Evolutionary conservation across 2,113 vertebrate species (phyloP).

Genomic region (Uria aalge): DNA sequence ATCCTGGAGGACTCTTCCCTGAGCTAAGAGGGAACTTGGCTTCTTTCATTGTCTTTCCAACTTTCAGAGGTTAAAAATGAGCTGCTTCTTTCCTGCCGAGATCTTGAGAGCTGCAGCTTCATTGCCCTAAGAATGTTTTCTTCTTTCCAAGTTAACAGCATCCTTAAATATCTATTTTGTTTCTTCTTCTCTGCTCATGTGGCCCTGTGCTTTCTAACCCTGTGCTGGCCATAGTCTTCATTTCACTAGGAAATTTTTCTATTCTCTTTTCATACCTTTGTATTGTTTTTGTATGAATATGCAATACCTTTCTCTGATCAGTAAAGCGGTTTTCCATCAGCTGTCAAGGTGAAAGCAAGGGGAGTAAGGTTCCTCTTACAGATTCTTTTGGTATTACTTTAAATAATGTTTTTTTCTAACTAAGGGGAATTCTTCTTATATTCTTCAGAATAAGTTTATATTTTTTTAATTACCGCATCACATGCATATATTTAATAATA

Average conservation of each 20-base stretch:
- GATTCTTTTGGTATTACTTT: not conserved
- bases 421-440: not conserved
- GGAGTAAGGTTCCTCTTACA: not conserved
- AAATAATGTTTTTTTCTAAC: not conserved
- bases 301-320: not conserved
- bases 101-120: not conserved
- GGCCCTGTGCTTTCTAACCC: not conserved
- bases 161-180: not conserved
- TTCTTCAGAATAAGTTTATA: not conserved
- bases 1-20: not conserved
- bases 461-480: slow-evolving; percentile 1
- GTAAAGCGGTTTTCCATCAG: not conserved
- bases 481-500: slow-evolving; percentile 31
- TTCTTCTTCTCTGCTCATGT: not conserved
- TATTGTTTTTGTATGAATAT: not conserved
- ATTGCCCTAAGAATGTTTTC: not conserved
- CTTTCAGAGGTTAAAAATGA: not conserved
- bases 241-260: not conserved
- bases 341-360: slow-evolving; percentile 7
- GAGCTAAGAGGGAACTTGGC: not conserved
- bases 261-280: not conserved
- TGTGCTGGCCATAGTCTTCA: not conserved
- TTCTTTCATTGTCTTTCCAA: not conserved
- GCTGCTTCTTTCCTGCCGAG: not conserved
- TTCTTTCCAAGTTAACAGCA: not conserved